These are phyloP conservation scores for Avahi laniger DNA, from an alignment of 2,797 vertebrate species.

Conservation along the genomic window DNA sequence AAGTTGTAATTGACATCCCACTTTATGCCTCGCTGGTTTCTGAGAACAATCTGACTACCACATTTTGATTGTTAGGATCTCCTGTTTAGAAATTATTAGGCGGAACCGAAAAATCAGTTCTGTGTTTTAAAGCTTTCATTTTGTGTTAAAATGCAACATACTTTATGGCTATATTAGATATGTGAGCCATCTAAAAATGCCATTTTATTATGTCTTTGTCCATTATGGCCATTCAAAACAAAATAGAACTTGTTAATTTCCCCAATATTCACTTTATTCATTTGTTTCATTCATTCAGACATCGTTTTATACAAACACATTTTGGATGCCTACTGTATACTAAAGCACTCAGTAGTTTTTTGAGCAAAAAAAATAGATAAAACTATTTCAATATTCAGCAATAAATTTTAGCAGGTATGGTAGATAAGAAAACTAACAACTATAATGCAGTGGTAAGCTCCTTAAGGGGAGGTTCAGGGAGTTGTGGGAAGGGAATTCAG, in stretches of 20 bases:
- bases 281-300: background rate
- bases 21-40: background rate
- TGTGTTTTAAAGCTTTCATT: background rate
- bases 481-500: background rate
- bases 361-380: background rate
- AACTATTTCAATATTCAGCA: background rate
- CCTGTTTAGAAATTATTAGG: background rate
- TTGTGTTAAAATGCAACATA: background rate
- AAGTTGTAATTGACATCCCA: background rate
- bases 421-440: background rate
- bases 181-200: background rate
- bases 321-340: background rate
- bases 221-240: background rate
- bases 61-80: background rate
- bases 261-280: background rate
- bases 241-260: background rate
- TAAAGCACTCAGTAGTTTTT: background rate
- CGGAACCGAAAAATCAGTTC: background rate
- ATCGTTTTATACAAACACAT: background rate
- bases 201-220: background rate
- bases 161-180: background rate
- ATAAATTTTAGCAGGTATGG: background rate
- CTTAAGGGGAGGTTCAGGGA: background rate
- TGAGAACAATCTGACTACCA: background rate
- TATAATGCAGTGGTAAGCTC: background rate